Evolutionary conservation across 1,140 invertebrate species (phyloP), one percentile per base, ranked within the genome.

Genomic region (Theocolax elegans): DNA sequence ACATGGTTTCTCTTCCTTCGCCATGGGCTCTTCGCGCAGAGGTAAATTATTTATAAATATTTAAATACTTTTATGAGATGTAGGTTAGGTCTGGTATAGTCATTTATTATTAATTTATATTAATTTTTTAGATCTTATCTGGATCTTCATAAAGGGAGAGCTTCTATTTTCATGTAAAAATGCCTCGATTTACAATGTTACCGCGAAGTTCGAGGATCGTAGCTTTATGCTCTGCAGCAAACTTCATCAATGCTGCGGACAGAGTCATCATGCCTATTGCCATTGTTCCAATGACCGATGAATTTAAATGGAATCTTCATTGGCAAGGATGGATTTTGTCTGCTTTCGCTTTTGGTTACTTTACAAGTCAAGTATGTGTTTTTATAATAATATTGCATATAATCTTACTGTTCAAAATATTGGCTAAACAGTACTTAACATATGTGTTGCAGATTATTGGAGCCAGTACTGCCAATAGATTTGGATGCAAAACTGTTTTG

Each of bases 181-280:
- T 88, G 87, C 80, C 82, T 27, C 80, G 83, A 79, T 79, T 88
- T 60, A 74, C 82, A 53, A 86, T 89, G 84, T 77, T 88, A 67
- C 85, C 86, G 23, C 86, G 88, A 67, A 89, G 87, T 0, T 88
- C 88, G 51, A 81, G 86, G 35, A 91, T 91, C 66, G 89, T 93
- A 21, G 90, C 89, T 48, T 79, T 94, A 51, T 93, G 92, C 79
- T 92, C 91, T 6, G 83, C 90, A 60, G 92, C 92, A 19, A 94
- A 94, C 84, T 93, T 94, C 73, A 93, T 94, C 71, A 94, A 94
- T 82, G 90, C 92, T 44, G 92, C 92, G 1, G 93, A 94, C 82
- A 81, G 92, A 70, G 92, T 93, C 19, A 91, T 94, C 53, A 93
- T 94, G 92, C 92, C 93, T 1, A 92, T 94, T 51, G 91, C 92